Evolutionary conservation across 1,140 invertebrate species (phyloP).

Genomic region (Drosophila funebris): DNA sequence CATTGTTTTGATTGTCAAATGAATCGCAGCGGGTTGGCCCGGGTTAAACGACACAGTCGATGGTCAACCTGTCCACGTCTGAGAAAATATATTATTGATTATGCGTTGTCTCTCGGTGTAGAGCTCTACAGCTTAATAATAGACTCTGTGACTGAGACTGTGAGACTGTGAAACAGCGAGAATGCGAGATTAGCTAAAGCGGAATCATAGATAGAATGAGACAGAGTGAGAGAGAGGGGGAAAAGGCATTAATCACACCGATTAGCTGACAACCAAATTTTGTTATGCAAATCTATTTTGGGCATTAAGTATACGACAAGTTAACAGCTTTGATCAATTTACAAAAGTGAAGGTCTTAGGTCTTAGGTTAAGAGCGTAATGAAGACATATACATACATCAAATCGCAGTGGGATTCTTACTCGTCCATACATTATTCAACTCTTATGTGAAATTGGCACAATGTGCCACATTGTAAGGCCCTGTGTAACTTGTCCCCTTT

Average conservation of each 20-base stretch:
- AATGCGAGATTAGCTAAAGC: conserved; percentile 14
- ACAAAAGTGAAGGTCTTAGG: conserved; percentile 13
- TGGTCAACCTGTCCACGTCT: conserved; percentile 64
- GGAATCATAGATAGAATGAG: not conserved
- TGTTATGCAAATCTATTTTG: conserved; percentile 37
- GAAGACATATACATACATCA: not conserved
- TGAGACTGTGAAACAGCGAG: not conserved
- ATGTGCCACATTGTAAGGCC: conserved; percentile 42
- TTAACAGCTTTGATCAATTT: conserved; percentile 19
- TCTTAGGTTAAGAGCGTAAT: conserved; percentile 21
- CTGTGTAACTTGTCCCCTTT: conserved; percentile 1
- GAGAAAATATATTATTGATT: conserved; percentile 62
- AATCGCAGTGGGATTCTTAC: not conserved
- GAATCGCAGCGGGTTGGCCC: conserved; percentile 15
- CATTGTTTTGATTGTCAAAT: conserved; percentile 28
- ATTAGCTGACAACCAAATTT: conserved; percentile 42
- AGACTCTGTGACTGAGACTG: not conserved
- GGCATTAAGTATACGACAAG: conserved; percentile 23
- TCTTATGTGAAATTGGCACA: conserved; percentile 34
- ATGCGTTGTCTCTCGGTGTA: conserved; percentile 6
- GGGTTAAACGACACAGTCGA: conserved; percentile 75
- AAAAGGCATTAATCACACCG: conserved; percentile 48
- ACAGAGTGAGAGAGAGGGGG: not conserved
- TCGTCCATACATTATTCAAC: not conserved
- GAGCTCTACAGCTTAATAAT: conserved; percentile 19